These are phyloP conservation scores for Gymnothorax javanicus DNA, from an alignment of 2,797 vertebrate species.

Conservation along the genomic window DNA sequence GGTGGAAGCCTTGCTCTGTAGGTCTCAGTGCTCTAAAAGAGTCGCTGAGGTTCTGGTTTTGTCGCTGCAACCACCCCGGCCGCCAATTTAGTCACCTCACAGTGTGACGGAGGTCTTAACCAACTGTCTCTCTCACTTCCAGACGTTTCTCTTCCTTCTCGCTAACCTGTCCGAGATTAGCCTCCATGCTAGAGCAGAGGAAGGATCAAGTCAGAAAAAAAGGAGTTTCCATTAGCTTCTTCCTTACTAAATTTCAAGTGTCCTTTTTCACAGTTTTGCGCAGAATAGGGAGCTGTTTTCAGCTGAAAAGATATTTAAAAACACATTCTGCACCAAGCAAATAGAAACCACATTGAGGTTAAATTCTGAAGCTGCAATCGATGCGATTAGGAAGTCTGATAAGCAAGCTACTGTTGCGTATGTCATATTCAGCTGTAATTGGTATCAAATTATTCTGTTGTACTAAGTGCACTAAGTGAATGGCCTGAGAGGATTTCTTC, in stretches of 20 bases:
- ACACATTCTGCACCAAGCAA: too few species aligned
- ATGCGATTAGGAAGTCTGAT: neutral
- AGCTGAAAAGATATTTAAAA: neutral
- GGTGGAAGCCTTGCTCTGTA: neutral
- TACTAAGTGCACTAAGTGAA: too few species aligned
- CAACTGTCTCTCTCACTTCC: neutral
- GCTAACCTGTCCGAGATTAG: neutral
- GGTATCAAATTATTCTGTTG: too few species aligned
- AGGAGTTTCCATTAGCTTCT: neutral
- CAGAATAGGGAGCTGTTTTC: neutral
- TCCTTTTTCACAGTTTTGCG: neutral
- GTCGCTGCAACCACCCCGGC: neutral
- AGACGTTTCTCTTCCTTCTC: neutral
- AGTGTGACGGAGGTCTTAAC: neutral
- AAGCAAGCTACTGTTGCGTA: neutral
- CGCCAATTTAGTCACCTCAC: neutral
- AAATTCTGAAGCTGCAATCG: neutral
- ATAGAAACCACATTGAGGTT: neutral
- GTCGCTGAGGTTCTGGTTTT: too few species aligned
- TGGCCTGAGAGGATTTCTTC: neutral
- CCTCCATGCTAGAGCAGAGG: neutral
- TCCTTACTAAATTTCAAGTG: neutral
- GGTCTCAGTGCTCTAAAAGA: neutral
- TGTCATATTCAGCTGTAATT: neutral
- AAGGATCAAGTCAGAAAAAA: neutral